A percentile compares a stretch with the other conserved stretches of the same genome.
Evolutionary conservation across 2,797 vertebrate species (phyloP).

Genomic region (Anguilla anguilla): DNA sequence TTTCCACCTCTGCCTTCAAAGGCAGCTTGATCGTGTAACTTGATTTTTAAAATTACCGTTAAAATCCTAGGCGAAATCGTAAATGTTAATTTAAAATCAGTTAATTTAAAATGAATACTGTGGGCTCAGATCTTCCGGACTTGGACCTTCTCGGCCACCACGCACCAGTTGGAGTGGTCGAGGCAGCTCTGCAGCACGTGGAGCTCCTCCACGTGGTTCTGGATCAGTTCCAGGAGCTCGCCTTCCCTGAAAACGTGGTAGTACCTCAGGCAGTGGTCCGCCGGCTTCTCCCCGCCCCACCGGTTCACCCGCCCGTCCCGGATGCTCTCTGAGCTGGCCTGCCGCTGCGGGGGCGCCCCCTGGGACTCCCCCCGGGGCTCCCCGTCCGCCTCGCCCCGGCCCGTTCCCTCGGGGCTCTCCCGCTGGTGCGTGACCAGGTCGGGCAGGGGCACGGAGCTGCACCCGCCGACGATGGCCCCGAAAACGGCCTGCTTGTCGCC

Average conservation of each 20-base stretch:
- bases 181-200: constrained; percentile 69
- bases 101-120: neutral
- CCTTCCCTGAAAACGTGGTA: constrained; percentile 77
- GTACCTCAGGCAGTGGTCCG: constrained; percentile 68
- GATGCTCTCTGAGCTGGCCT: constrained; percentile 55
- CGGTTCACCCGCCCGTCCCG: constrained; percentile 40
- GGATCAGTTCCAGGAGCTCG: constrained; percentile 68
- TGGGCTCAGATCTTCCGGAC: constrained; percentile 61
- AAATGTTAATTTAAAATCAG: constrained; percentile 40
- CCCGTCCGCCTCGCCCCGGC: constrained; percentile 34
- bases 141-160: constrained; percentile 73
- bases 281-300: constrained; percentile 37
- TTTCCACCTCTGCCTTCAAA: neutral
- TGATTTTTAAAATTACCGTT: neutral
- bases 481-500: constrained; percentile 51
- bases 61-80: constrained; percentile 26
- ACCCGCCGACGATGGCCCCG: constrained; percentile 60
- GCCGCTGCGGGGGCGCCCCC: constrained; percentile 35
- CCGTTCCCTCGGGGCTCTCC: constrained; percentile 51
- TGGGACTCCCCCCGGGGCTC: constrained; percentile 8
- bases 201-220: constrained; percentile 69
- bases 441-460: constrained; percentile 69
- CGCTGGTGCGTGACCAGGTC: constrained; percentile 74
- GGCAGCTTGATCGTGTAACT: constrained; percentile 6
- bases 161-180: constrained; percentile 73